Base-by-base conservation (phyloP, 2,113 vertebrate genomes). In the Desmodus rotundus region DNA sequence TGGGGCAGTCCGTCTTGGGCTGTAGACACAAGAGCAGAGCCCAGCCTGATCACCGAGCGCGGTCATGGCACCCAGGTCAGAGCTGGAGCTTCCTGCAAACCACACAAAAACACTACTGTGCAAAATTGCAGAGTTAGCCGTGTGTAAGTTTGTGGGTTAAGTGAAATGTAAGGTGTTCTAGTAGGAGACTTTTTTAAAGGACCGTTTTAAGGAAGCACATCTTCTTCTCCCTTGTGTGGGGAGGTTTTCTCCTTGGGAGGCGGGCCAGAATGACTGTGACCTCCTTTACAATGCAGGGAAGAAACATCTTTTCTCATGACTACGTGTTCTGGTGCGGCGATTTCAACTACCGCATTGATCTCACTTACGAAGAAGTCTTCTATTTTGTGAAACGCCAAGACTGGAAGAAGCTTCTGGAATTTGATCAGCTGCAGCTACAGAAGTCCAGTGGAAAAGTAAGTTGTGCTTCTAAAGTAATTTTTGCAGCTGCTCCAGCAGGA, bases 311-410 rank as follows among this genome's bases (percentile, higher is more conserved):
- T 89, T 99, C 98, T 45, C 99, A 99, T 1, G 99, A 99, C 94
- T 99, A 99, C 1, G 98, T 99, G 58, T 99, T 99, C 88, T 99
- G 99, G 99, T 99, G 99, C 58, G 99, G 99, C 0, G 99, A 99
- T 89, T 99, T 99, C 95, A 99, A 99, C 97, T 99, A 99, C 92
- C 98, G 99, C 92, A 98, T 99, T 4, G 98, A 99, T 47, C 98
- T 99, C 17, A 98, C 98, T 0, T 98, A 99, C 0, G 98, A 99
- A 63, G 99, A 99, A 96, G 99, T 99, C 82, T 98, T 99, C 91
- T 98, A 99, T 93, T 98, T 98, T 95, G 98, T 99, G 50, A 99
- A 98, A 95, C 98, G 98, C 85, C 98, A 99, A 95, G 98, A 99
- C 0, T 99, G 99, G 99, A 98, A 98, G 95, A 98, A 97, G 5